Evolutionary conservation across 2,888 invertebrate genomes (phyloP), one percentile per base, ranked within the genome.

Genomic region (Parnassius glacialis): DNA sequence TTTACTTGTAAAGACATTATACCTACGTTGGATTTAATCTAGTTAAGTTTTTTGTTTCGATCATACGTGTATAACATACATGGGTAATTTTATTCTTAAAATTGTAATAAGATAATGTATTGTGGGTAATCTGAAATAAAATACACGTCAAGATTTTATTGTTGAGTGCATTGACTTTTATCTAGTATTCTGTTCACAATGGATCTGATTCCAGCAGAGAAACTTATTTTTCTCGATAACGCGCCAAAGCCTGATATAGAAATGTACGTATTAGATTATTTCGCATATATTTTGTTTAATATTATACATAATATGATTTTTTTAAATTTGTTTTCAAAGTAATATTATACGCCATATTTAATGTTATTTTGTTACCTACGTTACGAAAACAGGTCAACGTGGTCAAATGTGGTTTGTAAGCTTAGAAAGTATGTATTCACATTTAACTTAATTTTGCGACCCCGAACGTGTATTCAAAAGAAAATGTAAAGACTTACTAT

Each of bases 221-320:
- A 61, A 48, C 58, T 61, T 56, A 43, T 52, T 41, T 62, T 68
- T 12, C 64, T 66, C 10, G 59, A 53, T n/a, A 61, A 59, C n/a
- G 45, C 62, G 11, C 56, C 48, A 10, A 57, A 69, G 54, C 50
- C 63, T 20, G 71, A 74, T 59, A 58, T 70, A 10, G 76, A 78
- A 70, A 64, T 67, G 78, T 78, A 68, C 68, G 75, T 77, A 70
- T 45, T 52, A 34, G 20, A 20, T 20, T 20, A 3, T 34, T 34
- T 34, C 34, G 34, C 7, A 34, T 34, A 7, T 34, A 7, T 34
- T 34, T 34, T 34, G 34, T 34, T 7, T 34, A 34, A 34, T 34
- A 34, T 34, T 3, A 25, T 5, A 34, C 7, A 34, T 7, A 34
- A 20, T 20, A 20, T 2, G 20, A 20, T 20, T 20, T 2, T 20